Base-by-base conservation (phyloP, 2,797 vertebrate genomes). In the Gouania willdenowi region DNA sequence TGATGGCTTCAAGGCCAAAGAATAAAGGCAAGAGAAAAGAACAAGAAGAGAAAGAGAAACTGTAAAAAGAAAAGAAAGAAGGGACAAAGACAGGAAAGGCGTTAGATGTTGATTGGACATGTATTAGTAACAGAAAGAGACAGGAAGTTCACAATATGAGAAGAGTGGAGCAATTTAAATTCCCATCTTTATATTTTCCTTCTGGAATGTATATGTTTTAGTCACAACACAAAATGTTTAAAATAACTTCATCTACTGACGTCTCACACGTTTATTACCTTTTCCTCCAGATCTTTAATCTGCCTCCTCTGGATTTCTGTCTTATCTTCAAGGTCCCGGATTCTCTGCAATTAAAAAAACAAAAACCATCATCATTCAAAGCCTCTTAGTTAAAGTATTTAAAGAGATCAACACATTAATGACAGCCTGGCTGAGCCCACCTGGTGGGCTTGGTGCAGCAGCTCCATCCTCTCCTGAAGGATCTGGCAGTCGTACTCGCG, bases 1-100 rank as follows among this genome's bases (percentile, higher is more conserved):
- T 90, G 89, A 66, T 91, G 87, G 92, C 92, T 91, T 98, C 94
- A 99, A 94, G 95, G 96, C 96, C 96, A 99, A 90, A 99, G 93
- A 92, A 99, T 99, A 90, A 99, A 99, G 90, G 96, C 96, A 83
- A 99, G 96, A 92, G 96, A 98, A 91, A 99, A 99, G 91, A 99
- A 99, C 88, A 99, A 90, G 92, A 99, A 99, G 41, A 99, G 92
- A 91, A 99, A 99, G 43, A 99, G 90, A 91, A 99, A 99, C 96
- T 99, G 92, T 44, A 48, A 33, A 31, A 46, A 37, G 39, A 48
- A 21, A 42, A 32, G 30, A 29, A 46, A 27, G 28, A 41, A 56
- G 39, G 30, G 36, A 71, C 9, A 65, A 41, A 60, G 47, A 53
- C 5, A 46, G 53, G 41, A 27, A 67, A 52, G 71, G 46, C 43